These are phyloP conservation scores for Bembecia ichneumoniformis DNA, from an alignment of 2,888 invertebrate species.

Conservation along the genomic window DNA sequence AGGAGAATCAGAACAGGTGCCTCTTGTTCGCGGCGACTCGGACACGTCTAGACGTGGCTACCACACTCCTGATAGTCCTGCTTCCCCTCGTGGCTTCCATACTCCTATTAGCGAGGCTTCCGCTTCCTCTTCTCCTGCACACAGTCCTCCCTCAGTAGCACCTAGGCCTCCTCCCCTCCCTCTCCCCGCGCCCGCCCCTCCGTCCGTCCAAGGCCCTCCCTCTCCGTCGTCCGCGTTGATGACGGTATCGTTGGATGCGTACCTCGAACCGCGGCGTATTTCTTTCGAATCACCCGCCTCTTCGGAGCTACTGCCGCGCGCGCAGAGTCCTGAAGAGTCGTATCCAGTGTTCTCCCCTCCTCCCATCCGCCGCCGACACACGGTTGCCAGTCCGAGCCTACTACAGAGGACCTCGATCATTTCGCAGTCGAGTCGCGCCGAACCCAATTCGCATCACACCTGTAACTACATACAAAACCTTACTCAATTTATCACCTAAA, in stretches of 20 bases:
- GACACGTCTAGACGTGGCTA: slow-evolving; percentile 71
- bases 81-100: slow-evolving; percentile 76
- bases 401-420: slow-evolving; percentile 82
- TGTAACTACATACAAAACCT: slow-evolving; percentile 74
- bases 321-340: slow-evolving; percentile 83
- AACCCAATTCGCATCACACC: slow-evolving; percentile 87
- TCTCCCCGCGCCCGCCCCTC: slow-evolving; percentile 37
- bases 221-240: slow-evolving; percentile 89
- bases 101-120: slow-evolving; percentile 78
- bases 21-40: slow-evolving; percentile 70
- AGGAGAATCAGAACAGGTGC: slow-evolving; percentile 48
- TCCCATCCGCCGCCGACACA: slow-evolving; percentile 80
- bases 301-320: slow-evolving; percentile 78
- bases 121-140: slow-evolving; percentile 55
- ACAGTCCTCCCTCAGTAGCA: slow-evolving; percentile 22
- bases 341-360: slow-evolving; percentile 90
- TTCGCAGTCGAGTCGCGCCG: slow-evolving; percentile 82
- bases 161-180: slow-evolving; percentile 77
- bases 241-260: slow-evolving; percentile 88
- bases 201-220: slow-evolving; percentile 66
- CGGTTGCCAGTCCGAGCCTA: slow-evolving; percentile 56
- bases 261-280: slow-evolving; percentile 86
- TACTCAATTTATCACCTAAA: no score
- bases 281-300: slow-evolving; percentile 85
- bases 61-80: slow-evolving; percentile 54